A percentile compares a stretch with the other conserved stretches of the same genome.
These are phyloP conservation scores for Psix sp. DNA, from an alignment of 1,140 invertebrate species.

Conservation along the genomic window DNA sequence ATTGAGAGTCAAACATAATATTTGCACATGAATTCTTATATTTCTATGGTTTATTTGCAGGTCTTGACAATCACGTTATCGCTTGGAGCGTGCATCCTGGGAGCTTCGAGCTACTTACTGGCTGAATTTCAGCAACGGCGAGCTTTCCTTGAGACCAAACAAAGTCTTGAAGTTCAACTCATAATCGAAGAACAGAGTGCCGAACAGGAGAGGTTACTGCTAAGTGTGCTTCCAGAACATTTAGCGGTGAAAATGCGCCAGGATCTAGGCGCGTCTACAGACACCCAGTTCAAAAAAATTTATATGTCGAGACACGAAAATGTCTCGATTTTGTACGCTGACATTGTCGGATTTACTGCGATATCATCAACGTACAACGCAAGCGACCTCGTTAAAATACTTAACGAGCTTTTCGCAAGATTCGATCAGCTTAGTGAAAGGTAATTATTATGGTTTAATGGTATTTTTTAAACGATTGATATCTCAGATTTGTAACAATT, in stretches of 20 bases:
- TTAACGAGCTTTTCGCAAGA: constrained; percentile 95
- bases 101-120: constrained; percentile 87
- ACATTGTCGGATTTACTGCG: constrained; percentile 95
- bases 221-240: constrained; percentile 95
- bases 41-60: too few species aligned
- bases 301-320: constrained; percentile 98
- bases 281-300: constrained; percentile 96
- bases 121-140: constrained; percentile 90
- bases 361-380: constrained; percentile 96
- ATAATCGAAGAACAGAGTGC: constrained; percentile 95
- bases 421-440: constrained; percentile 91
- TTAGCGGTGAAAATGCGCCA: constrained; percentile 96
- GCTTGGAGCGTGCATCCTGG: constrained; percentile 79
- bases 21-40: too few species aligned
- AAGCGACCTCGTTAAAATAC: constrained; percentile 93
- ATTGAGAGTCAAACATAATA: too few species aligned
- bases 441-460: too few species aligned
- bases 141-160: constrained; percentile 93
- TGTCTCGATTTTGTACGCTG: constrained; percentile 95
- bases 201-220: constrained; percentile 91
- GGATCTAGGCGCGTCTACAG: constrained; percentile 90
- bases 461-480: too few species aligned
- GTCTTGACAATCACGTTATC: constrained; percentile 82
- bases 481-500: too few species aligned
- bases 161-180: constrained; percentile 93